phyloP scores from a whole-genome alignment of 2,888 invertebrate species.

The Hyalella azteca region DNA sequence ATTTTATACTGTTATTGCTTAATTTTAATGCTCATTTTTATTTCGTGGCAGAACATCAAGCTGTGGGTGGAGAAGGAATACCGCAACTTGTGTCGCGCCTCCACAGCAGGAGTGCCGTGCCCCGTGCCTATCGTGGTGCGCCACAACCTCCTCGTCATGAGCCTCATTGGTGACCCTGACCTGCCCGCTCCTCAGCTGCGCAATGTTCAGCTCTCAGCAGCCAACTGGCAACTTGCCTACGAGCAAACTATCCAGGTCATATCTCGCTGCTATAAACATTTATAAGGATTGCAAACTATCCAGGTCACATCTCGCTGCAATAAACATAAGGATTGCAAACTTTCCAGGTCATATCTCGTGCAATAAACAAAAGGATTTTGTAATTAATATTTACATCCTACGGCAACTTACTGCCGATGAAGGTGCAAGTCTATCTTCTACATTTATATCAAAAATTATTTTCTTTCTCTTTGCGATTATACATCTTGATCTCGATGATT shows the following conservation, averaged over 20 bases:
- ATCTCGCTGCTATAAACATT: not conserved
- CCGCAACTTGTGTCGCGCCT: constrained; percentile 68
- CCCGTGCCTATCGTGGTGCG: constrained; percentile 67
- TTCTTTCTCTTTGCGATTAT: too few relatives aligned
- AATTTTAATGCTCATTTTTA: too few relatives aligned
- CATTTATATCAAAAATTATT: too few relatives aligned
- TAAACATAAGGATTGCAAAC: too few relatives aligned
- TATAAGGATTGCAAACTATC: too few relatives aligned
- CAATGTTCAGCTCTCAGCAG: constrained; percentile 64
- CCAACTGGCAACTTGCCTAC: constrained; percentile 64
- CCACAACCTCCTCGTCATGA: constrained; percentile 70
- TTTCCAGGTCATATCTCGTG: not conserved
- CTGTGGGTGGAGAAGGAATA: constrained; percentile 72
- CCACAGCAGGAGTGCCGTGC: constrained; percentile 63
- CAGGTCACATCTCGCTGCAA: too few relatives aligned
- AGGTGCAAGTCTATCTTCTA: too few relatives aligned
- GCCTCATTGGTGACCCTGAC: constrained; percentile 68
- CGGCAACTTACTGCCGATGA: too few relatives aligned
- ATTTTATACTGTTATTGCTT: too few relatives aligned
- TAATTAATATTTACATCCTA: too few relatives aligned
- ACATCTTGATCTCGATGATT: too few relatives aligned
- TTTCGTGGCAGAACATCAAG: constrained; percentile 62
- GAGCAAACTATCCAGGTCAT: constrained; percentile 64
- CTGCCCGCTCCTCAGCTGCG: constrained; percentile 66
- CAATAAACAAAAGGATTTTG: too few relatives aligned